Conservation (phyloP, 92 coral and sea anemone species). For the Isaurus tuberculatus region DNA sequence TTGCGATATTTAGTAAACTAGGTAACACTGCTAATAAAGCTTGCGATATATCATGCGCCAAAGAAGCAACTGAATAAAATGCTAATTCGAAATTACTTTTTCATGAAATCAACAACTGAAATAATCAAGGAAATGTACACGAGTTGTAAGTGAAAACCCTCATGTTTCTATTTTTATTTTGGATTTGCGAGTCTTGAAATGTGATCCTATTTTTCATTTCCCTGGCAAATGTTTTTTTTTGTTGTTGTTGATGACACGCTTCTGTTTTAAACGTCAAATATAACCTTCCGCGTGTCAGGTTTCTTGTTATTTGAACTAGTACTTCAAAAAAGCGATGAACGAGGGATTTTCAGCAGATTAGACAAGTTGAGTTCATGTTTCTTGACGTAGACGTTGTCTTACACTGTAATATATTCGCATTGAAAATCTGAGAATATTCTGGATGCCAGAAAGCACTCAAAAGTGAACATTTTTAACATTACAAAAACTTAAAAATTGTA, state of each 20-base stretch:
- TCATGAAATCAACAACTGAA: conserved; percentile 8
- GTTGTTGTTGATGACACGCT: conserved; percentile 26
- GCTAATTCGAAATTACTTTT: neutral
- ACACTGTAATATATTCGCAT: too few species aligned
- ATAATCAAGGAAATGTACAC: conserved; percentile 31
- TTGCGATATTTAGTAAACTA: neutral
- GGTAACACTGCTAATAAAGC: neutral
- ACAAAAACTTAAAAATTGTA: too few species aligned
- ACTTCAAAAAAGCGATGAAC: neutral
- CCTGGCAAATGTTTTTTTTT: neutral
- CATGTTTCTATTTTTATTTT: conserved; percentile 31
- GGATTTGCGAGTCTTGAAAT: neutral
- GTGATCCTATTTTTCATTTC: conserved; percentile 20
- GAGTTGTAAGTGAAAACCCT: conserved; percentile 26
- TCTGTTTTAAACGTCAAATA: neutral
- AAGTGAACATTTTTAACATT: too few species aligned
- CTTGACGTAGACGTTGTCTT: too few species aligned
- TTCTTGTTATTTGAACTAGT: neutral
- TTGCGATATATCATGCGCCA: neutral
- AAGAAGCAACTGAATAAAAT: neutral
- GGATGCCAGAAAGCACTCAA: too few species aligned
- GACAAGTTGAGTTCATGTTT: too few species aligned
- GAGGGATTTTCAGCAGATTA: too few species aligned
- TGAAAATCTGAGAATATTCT: too few species aligned
- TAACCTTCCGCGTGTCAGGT: neutral